These are phyloP conservation scores for Drosophila nigromelanica DNA, from an alignment of 1,140 invertebrate genomes.

Conservation along the genomic window DNA sequence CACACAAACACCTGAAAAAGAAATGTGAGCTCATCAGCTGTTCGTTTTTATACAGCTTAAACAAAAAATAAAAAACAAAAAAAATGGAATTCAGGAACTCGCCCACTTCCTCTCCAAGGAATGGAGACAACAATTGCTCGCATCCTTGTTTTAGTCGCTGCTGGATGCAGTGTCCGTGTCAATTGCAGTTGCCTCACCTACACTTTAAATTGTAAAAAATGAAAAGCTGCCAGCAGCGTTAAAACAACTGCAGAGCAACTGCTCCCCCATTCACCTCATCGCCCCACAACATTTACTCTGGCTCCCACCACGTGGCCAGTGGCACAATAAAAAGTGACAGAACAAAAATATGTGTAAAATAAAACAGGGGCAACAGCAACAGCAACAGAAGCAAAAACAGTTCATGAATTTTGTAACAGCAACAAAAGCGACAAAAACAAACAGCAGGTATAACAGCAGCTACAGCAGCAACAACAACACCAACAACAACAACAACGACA, in stretches of 20 bases:
- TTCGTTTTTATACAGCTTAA: neutral
- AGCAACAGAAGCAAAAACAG: conserved; percentile 59
- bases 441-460: conserved; percentile 56
- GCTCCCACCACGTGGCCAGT: conserved; percentile 12
- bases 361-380: conserved; percentile 49
- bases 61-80: neutral
- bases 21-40: conserved; percentile 33
- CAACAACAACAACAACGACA: conserved; percentile 50
- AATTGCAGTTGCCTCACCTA: conserved; percentile 77
- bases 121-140: conserved; percentile 53
- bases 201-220: conserved; percentile 77
- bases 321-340: conserved; percentile 79
- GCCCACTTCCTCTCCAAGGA: conserved; percentile 28
- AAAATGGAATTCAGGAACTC: conserved; percentile 15
- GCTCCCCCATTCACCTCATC: neutral
- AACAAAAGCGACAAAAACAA: conserved; percentile 73
- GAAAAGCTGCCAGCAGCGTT: conserved; percentile 68
- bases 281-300: neutral
- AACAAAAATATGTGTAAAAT: conserved; percentile 80
- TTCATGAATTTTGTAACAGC: conserved; percentile 80
- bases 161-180: conserved; percentile 69
- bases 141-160: conserved; percentile 27
- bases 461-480: conserved; percentile 50
- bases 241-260: conserved; percentile 53
- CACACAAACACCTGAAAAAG: conserved; percentile 13